Base-by-base conservation (phyloP, 2,888 invertebrate genomes). In the Antitype chi region DNA sequence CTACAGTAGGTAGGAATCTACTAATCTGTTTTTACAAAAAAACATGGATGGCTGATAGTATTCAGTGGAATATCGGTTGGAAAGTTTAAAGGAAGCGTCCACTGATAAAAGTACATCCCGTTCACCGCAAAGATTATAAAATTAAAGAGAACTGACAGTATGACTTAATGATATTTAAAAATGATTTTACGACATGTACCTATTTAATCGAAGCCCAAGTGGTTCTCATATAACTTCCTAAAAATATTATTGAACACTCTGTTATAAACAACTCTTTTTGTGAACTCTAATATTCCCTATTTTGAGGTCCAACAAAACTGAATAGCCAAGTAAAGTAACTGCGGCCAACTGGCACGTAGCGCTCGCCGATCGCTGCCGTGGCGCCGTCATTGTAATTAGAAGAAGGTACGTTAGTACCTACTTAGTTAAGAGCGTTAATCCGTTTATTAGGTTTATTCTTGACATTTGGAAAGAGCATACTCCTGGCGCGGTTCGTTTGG, bases 71-170 rank as follows among this genome's bases (percentile, higher is more conserved):
- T 93, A 93, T 94, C 93, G 79, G 89, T 91, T 20, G 92, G 91
- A 92, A 94, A 93, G 91, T 90, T 90, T 89, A 85, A 73, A 84
- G 83, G 83, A 84, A 84, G 91, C 90, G 93, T 94, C 94, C 94
- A 93, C 87, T 92, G 95, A 95, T 96, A 95, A 91, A 83, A 80
- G 87, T 80, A 89, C 94, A 94, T 95, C 94, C 95, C 93, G 94
- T 94, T 87, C 79, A 76, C 66, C 66, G n/a, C 94, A 94, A 89
- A 93, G 94, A 94, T 66, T 88, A 92, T 74, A 74, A 66, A 70
- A 83, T 64, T 38, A 55, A 6, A 76, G 63, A 83, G 81, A 84
- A 9, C 2, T 11, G 57, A 71, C 77, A 62, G 13, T 17, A 17
- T 6, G 28, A 28, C 5, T 0, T 1, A 17, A 15, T 11, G 4